These are phyloP conservation scores for Oryctes rhinoceros DNA, from an alignment of 1,140 invertebrate genomes.

Conservation along the genomic window DNA sequence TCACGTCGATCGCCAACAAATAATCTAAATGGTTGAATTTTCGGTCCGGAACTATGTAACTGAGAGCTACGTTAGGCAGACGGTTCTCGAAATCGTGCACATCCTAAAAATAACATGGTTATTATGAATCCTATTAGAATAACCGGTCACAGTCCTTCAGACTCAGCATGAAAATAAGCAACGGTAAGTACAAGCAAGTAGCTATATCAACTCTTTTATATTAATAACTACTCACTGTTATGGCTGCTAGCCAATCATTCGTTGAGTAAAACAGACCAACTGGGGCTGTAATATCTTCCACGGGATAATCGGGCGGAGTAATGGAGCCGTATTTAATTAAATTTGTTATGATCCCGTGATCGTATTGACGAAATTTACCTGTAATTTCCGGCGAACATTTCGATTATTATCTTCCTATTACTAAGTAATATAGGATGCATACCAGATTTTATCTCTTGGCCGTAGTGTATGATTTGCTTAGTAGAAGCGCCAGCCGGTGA, in stretches of 20 bases:
- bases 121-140: too few relatives aligned
- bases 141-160: too few relatives aligned
- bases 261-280: constrained; percentile 64
- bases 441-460: neutral
- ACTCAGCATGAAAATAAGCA: too few relatives aligned
- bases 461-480: constrained; percentile 37
- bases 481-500: constrained; percentile 24
- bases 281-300: constrained; percentile 67
- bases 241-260: constrained; percentile 62
- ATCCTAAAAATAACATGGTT: constrained; percentile 42
- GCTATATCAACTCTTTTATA: too few relatives aligned
- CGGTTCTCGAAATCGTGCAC: constrained; percentile 54
- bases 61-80: constrained; percentile 50
- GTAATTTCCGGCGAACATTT: neutral
- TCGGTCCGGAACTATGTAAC: neutral
- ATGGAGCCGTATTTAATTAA: constrained; percentile 44
- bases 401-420: neutral
- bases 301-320: constrained; percentile 63
- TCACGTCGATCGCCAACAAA: neutral
- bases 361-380: constrained; percentile 61
- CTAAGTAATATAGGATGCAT: neutral
- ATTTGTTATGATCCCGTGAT: constrained; percentile 64
- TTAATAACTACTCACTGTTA: constrained; percentile 45
- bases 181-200: too few relatives aligned
- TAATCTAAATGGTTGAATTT: constrained; percentile 48